A percentile compares a stretch with the other conserved stretches of the same genome.
Conservation (phyloP, 2,113 vertebrate species). For the Ictalurus punctatus region DNA sequence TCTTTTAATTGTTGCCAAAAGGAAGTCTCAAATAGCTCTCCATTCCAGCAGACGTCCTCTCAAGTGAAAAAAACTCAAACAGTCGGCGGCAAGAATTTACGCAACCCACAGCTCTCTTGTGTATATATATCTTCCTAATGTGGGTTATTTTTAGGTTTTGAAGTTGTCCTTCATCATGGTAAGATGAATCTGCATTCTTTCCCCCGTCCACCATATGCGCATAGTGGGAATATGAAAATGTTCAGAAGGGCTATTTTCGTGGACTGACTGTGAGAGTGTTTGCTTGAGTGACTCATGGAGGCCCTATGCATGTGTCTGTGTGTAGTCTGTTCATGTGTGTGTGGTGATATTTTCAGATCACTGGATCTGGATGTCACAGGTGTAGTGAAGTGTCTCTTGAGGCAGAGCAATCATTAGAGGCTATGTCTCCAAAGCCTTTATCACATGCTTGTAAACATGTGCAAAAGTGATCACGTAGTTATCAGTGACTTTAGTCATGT, state of each 20-base stretch:
- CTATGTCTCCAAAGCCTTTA: slow-evolving; percentile 5
- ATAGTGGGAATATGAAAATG: slow-evolving; percentile 19
- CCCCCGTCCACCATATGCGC: slow-evolving; percentile 5
- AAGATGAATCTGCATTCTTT: slow-evolving; percentile 33
- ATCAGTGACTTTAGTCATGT: neutral
- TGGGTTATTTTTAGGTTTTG: slow-evolving; percentile 46
- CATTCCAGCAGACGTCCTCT: slow-evolving; percentile 51
- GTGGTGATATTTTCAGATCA: slow-evolving; percentile 26
- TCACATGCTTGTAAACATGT: neutral
- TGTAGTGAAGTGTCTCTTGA: slow-evolving; percentile 30
- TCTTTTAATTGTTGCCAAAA: slow-evolving; percentile 61
- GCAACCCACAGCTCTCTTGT: slow-evolving; percentile 53
- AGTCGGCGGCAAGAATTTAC: slow-evolving; percentile 61
- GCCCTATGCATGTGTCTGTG: neutral
- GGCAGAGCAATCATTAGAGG: neutral
- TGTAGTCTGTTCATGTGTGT: slow-evolving; percentile 17
- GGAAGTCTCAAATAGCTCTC: slow-evolving; percentile 66
- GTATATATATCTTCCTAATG: slow-evolving; percentile 21
- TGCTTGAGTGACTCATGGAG: neutral
- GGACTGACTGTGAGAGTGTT: slow-evolving; percentile 15
- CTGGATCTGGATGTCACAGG: slow-evolving; percentile 27
- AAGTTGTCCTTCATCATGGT: slow-evolving; percentile 25
- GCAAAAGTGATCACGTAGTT: neutral
- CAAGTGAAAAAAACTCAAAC: slow-evolving; percentile 44
- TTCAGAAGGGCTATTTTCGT: slow-evolving; percentile 26